A percentile compares a stretch with the other conserved stretches of the same genome.
Evolutionary conservation across 1,140 invertebrate genomes (phyloP).

Genomic region (Drosophila yakuba): DNA sequence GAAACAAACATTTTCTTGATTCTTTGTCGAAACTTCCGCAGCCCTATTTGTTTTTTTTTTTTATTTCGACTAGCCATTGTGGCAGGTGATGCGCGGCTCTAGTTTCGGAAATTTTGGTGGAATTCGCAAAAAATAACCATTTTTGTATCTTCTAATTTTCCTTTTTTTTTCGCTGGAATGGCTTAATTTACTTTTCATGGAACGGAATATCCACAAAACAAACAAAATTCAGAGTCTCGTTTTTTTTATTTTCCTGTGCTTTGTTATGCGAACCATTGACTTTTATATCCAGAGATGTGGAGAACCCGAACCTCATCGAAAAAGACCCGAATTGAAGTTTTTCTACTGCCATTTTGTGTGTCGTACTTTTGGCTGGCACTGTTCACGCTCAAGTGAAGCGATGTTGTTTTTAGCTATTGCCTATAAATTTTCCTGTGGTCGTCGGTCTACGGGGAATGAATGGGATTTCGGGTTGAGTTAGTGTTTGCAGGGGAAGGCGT

Average conservation of each 20-base stretch:
- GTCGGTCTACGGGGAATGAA: conserved; percentile 47
- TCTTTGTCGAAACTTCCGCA: conserved; percentile 17
- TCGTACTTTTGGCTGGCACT: conserved; percentile 61
- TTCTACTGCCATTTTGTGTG: conserved; percentile 12
- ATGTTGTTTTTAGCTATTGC: conserved; percentile 71
- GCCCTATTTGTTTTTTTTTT: conserved; percentile 3
- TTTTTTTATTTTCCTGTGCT: conserved; percentile 43
- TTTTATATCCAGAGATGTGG: conserved; percentile 64
- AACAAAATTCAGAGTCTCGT: conserved; percentile 30
- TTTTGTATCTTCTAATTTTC: conserved; percentile 54
- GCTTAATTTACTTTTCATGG: conserved; percentile 78
- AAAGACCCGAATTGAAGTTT: conserved; percentile 37
- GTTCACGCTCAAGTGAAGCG: conserved; percentile 80
- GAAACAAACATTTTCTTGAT: conserved; percentile 64
- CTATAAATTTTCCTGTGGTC: conserved; percentile 70
- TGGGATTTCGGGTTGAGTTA: conserved; percentile 42
- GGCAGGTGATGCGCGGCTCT: conserved; percentile 52
- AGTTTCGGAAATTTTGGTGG: conserved; percentile 46
- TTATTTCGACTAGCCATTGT: conserved; percentile 34
- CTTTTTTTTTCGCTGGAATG: conserved; percentile 45
- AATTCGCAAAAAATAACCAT: conserved; percentile 26
- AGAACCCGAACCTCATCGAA: conserved; percentile 34
- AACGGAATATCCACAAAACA: conserved; percentile 41
- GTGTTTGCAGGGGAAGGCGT: conserved; percentile 12
- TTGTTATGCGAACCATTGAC: conserved; percentile 64